Percentiles rank a stretch among this genome's conserved stretches.
Conservation (phyloP, 2,888 invertebrate species). For the Drosophila austrosaltans region DNA sequence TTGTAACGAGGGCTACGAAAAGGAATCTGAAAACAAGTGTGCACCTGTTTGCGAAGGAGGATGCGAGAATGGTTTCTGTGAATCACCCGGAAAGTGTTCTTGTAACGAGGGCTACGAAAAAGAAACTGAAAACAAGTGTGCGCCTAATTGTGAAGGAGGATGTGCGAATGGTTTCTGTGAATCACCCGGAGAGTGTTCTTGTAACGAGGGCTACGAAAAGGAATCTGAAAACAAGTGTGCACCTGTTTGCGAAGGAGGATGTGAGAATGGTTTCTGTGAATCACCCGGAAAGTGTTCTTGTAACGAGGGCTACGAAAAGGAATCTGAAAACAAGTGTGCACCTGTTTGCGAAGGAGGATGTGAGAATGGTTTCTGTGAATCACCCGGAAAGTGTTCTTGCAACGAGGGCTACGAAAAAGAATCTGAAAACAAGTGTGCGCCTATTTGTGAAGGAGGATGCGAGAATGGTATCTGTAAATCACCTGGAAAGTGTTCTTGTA, state of each 20-base stretch:
- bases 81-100: constrained; percentile 4
- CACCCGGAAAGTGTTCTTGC: constrained; percentile 11
- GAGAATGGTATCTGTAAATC: constrained; percentile 38
- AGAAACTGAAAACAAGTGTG: constrained; percentile 7
- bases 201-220: background rate
- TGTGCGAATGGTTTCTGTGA: constrained; percentile 13
- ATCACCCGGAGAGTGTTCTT: constrained; percentile 8
- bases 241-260: background rate
- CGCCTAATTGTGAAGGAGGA: background rate
- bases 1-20: background rate
- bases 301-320: background rate
- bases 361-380: constrained; percentile 8
- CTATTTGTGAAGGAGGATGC: constrained; percentile 26
- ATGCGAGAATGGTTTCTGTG: constrained; percentile 15
- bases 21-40: constrained; percentile 7
- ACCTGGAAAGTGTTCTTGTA: constrained; percentile 32
- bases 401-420: background rate
- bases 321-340: background rate
- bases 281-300: constrained; percentile 8
- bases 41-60: constrained; percentile 1
- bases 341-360: background rate
- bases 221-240: constrained; percentile 7
- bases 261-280: constrained; percentile 8
- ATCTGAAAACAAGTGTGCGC: background rate
- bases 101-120: background rate